Conservation (phyloP, 2,797 vertebrate genomes). For the Bucorvus abyssinicus region DNA sequence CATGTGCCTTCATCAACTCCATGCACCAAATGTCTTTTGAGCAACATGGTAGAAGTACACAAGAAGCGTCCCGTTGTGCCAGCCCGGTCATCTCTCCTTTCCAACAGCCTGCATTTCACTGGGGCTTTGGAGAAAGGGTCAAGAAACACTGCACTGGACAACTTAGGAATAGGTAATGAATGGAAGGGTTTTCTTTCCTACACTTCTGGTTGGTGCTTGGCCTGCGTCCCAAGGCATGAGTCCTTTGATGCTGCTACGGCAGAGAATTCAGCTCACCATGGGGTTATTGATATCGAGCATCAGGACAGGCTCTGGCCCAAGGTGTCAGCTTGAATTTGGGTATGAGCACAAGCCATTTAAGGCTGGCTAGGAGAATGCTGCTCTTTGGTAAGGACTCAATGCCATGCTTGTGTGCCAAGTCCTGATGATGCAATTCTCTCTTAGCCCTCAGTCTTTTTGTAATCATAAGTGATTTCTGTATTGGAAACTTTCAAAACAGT, state of each 20-base stretch:
- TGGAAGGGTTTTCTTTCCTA: not conserved
- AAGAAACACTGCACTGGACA: not conserved
- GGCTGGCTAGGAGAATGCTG: not conserved
- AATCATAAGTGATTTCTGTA: slow-evolving; percentile 36
- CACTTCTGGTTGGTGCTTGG: not conserved
- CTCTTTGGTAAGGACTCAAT: not conserved
- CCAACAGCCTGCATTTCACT: not conserved
- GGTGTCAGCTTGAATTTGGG: not conserved
- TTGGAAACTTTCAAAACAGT: slow-evolving; percentile 60
- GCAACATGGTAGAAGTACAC: fast-evolving
- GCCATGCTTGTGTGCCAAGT: not conserved
- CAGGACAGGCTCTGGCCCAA: not conserved
- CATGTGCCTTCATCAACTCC: not conserved
- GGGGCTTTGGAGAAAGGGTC: not conserved
- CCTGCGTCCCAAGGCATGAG: fast-evolving
- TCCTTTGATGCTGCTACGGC: not conserved
- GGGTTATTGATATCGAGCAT: not conserved
- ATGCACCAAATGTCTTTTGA: not conserved
- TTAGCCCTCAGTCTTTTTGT: slow-evolving; percentile 18
- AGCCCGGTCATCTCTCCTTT: not conserved
- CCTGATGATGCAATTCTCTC: slow-evolving; percentile 20
- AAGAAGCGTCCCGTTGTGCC: not conserved
- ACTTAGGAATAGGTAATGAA: not conserved
- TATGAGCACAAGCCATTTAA: not conserved
- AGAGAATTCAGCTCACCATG: not conserved